Evolutionary conservation across 30 jellyfish, hydroid and myxozoan species (phyloP), one percentile per base, ranked within the genome.

Genomic region (Hydractinia echinata): DNA sequence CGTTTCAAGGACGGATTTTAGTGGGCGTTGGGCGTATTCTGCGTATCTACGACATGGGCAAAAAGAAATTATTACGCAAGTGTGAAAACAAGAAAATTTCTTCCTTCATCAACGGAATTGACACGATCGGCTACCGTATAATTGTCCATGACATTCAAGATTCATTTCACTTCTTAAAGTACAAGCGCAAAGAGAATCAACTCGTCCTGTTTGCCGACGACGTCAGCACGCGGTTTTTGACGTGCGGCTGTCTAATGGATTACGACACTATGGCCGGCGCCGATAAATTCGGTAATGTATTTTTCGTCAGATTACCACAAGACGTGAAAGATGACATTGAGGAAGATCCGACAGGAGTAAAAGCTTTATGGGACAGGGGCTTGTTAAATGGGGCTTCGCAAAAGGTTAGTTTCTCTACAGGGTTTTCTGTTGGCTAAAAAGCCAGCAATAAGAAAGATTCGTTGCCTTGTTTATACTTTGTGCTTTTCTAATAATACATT

Each of bases 321-420:
- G 99, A 94, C 74, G 96, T 89, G 1, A 88, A 87, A 83, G 99
- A 94, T 76, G 99, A 94, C 64, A 84, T 94, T 48, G 99, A 94
- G 67, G 99, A 94, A 81, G 99, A 94, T 71, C 99, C 99, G 15
- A 94, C 99, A 8, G 99, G 99, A 5, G 96, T 94, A 49, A 88
- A 89, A 81, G 96, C 99, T 50, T 81, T 94, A 54, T 94, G 99
- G 99, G 99, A 94, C 83, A 83, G 97, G 48, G 99, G 99, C 21
- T 81, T 87, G 5, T 89, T 94, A 11, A 94, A 90, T 74, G 99
- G 99, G 5, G 99, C 99, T 54, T 89, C 99, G 19, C 99, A 94
- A 82, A 94, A 94, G 91, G 98, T 92, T 18, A 21, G 76, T 53
- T 51, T 78, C 7, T 21, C 3, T 30, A 2, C 44, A 30, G 44